Conservation (phyloP, 2,888 invertebrate genomes). For the Nomada lathburiana region DNA sequence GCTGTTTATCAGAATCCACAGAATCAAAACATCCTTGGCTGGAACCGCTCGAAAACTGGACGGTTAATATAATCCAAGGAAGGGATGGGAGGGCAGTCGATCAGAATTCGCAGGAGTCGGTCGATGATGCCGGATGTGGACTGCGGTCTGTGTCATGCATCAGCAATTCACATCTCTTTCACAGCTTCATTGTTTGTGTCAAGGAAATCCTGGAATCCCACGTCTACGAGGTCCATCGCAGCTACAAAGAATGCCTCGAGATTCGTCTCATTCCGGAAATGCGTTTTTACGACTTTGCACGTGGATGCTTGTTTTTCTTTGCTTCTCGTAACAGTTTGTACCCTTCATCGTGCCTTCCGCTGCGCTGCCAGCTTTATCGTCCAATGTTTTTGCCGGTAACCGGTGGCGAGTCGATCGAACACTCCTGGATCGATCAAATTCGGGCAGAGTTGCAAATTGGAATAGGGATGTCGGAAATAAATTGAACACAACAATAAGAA, state of each 20-base stretch:
- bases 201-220: conserved; percentile 68
- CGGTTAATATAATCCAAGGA: conserved; percentile 63
- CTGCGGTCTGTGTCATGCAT: conserved; percentile 84
- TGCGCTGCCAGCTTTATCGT: conserved; percentile 11
- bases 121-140: conserved; percentile 82
- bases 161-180: conserved; percentile 75
- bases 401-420: conserved; percentile 16
- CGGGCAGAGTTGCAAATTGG: not conserved
- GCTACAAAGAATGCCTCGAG: conserved; percentile 25
- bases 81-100: conserved; percentile 67
- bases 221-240: conserved; percentile 43
- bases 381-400: conserved; percentile 13
- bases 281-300: conserved; percentile 54
- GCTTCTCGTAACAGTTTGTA: conserved; percentile 37
- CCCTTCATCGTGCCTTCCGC: conserved; percentile 31
- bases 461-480: no score
- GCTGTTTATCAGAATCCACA: not conserved
- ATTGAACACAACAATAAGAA: no score
- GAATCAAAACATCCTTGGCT: conserved; percentile 48
- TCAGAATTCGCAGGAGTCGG: conserved; percentile 69
- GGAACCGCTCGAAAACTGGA: conserved; percentile 67
- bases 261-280: conserved; percentile 50
- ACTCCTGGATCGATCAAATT: not conserved
- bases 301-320: conserved; percentile 31
- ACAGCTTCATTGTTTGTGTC: conserved; percentile 71